These are phyloP conservation scores for Megalops cyprinoides DNA, from an alignment of 2,797 vertebrate species.

Conservation along the genomic window DNA sequence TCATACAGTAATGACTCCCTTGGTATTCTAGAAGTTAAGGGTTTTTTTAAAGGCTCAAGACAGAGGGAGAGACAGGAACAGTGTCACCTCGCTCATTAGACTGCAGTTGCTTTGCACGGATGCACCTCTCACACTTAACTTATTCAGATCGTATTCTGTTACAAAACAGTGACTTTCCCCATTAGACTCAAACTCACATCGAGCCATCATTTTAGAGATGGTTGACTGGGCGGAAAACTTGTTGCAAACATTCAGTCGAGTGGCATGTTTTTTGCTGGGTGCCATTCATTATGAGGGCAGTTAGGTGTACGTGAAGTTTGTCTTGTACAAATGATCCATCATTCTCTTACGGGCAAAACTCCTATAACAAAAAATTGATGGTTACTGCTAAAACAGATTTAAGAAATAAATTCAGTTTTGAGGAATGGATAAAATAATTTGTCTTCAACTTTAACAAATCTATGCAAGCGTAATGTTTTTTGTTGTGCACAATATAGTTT, in stretches of 20 bases:
- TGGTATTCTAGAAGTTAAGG: not conserved
- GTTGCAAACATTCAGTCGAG: not conserved
- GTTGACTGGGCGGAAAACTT: slow-evolving; percentile 6
- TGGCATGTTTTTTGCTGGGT: not conserved
- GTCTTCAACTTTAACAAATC: no score
- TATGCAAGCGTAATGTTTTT: no score
- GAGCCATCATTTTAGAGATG: slow-evolving; percentile 7
- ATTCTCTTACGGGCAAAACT: not conserved
- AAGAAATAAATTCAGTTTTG: not conserved
- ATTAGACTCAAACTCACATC: slow-evolving; percentile 8
- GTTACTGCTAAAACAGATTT: not conserved
- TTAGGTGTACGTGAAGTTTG: no score
- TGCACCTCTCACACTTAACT: slow-evolving; percentile 8
- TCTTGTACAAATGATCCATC: no score
- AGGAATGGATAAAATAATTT: not conserved
- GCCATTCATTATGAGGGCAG: no score
- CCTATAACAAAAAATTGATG: not conserved
- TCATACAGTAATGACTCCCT: not conserved
- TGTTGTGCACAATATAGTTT: no score
- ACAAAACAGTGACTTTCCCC: slow-evolving; percentile 25
- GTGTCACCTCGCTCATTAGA: slow-evolving; percentile 15
- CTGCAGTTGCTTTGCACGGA: slow-evolving; percentile 1
- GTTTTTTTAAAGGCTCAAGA: not conserved
- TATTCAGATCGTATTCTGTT: slow-evolving; percentile 9
- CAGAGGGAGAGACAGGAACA: not conserved